Evolutionary conservation across 2,113 vertebrate genomes (phyloP).

Genomic region (Rhynchomys soricoides): DNA sequence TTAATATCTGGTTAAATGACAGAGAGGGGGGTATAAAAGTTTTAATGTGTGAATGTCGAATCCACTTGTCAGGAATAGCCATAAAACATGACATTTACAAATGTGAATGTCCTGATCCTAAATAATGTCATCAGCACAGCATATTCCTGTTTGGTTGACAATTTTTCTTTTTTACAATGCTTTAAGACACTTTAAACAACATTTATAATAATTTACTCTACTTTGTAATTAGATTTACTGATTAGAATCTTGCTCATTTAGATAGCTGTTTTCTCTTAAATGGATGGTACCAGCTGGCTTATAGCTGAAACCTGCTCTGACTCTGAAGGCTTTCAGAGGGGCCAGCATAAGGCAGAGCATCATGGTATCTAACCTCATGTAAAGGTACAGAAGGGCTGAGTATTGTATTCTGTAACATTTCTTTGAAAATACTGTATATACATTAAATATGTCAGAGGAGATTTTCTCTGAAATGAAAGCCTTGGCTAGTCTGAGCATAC

Average conservation of each 20-base stretch:
- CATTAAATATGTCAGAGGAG: not conserved
- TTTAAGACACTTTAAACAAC: conserved; percentile 72
- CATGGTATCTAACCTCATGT: not conserved
- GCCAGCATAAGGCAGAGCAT: conserved; percentile 24
- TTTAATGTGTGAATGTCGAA: conserved; percentile 18
- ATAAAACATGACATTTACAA: conserved; percentile 7
- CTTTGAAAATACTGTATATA: not conserved
- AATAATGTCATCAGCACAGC: conserved; percentile 11
- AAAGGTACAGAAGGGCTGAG: not conserved
- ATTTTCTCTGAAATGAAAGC: conserved; percentile 48
- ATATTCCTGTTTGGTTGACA: conserved; percentile 57
- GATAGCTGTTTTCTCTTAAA: conserved; percentile 70
- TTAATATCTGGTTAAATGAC: conserved; percentile 51
- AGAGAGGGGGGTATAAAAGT: conserved; percentile 38
- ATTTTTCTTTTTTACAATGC: conserved; percentile 73
- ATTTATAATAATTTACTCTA: conserved; percentile 81
- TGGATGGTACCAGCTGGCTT: conserved; percentile 75
- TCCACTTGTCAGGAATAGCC: conserved; percentile 32
- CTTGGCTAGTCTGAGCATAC: conserved; percentile 1
- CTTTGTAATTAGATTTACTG: conserved; percentile 78
- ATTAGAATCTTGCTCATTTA: conserved; percentile 76
- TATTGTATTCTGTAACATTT: conserved; percentile 21
- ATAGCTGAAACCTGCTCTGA: conserved; percentile 77
- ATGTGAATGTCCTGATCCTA: conserved; percentile 33
- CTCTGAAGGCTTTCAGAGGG: conserved; percentile 53